Conservation (phyloP, 2,797 vertebrate genomes). For the Acomys russatus region DNA sequence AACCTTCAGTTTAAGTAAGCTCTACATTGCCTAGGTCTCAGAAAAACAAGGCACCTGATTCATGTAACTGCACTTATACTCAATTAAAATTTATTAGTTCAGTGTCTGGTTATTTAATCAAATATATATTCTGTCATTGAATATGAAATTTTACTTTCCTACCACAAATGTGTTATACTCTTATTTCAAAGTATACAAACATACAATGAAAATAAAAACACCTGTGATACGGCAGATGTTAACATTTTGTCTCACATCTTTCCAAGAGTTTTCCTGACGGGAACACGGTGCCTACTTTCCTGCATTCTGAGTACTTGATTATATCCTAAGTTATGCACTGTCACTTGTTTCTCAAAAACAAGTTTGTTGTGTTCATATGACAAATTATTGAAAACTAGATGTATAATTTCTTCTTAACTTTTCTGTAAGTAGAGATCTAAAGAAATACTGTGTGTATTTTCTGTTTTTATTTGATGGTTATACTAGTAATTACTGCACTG, state of each 20-base stretch:
- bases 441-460: not conserved
- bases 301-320: not conserved
- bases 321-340: not conserved
- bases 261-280: not conserved
- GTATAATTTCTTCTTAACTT: not conserved
- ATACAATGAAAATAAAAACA: not conserved
- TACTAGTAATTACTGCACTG: not conserved
- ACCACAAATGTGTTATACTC: not conserved
- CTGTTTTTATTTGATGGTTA: not conserved
- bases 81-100: not conserved
- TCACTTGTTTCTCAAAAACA: conserved; percentile 19
- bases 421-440: not conserved
- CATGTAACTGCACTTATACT: not conserved
- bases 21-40: not conserved
- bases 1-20: not conserved
- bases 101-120: not conserved
- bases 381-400: not conserved
- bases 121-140: not conserved
- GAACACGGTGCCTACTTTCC: not conserved
- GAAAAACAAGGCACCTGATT: not conserved
- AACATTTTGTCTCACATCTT: not conserved
- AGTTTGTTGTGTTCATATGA: not conserved
- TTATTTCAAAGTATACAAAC: conserved; percentile 8
- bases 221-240: not conserved
- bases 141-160: not conserved